Evolutionary conservation across 2,113 vertebrate species (phyloP), one percentile per base, ranked within the genome.

Genomic region (Perognathus longimembris): DNA sequence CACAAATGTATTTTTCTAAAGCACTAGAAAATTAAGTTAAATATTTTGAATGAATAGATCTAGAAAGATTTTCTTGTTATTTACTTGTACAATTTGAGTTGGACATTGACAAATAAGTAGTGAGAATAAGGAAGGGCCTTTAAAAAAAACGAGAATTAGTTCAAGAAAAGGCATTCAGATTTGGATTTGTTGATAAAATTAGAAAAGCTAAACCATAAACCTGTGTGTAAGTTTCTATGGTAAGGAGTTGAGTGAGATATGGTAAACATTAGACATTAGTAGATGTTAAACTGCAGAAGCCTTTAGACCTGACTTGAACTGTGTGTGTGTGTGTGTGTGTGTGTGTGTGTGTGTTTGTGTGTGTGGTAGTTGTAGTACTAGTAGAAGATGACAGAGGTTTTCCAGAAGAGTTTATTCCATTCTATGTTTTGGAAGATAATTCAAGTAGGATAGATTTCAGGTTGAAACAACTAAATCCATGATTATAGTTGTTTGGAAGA

Each of bases 11-110:
- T 6, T 76, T 17, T 92, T 34, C 14, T 92, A 88, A 87, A 81
- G 14, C 76, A n/a, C 32, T 61, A 9, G 6, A 67, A 28, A 63
- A 24, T 80, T 24, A 50, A 89, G 34, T 30, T 38, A 92, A 95
- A 63, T 77, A 90, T 93, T 90, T 95, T 84, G 7, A 89, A 50
- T 89, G 92, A 92, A 88, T 30, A 3, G 11, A 77, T 77, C 10
- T 93, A 80, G 76, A 71, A 74, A 59, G 24, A 69, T 78, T 54
- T 81, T 70, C 11, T 54, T 76, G 17, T 84, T 61, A 18, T 64
- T 89, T 54, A 50, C 20, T 74, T 73, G 1, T 73, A 88, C 77
- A n/a, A 50, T 67, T 87, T 90, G 24, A 92, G 21, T 38, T 90
- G n/a, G 36, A n/a, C 75, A 87, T 91, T n/a, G 45, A 38, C 34